Base-by-base conservation (phyloP, 2,888 invertebrate species). In the Orthosia gracilis region DNA sequence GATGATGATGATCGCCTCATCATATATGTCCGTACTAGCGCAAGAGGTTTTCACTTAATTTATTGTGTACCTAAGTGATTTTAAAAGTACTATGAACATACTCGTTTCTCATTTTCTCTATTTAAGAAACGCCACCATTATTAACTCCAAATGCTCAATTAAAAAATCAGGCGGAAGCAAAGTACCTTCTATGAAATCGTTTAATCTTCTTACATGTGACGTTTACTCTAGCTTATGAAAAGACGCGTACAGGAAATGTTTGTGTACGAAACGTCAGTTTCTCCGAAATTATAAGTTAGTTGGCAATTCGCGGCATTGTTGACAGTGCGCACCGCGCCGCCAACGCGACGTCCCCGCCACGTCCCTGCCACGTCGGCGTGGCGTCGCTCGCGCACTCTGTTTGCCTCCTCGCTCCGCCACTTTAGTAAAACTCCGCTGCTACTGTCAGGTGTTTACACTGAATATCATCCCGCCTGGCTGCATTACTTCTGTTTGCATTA, bases 381-480 rank as follows among this genome's bases (percentile, higher is more conserved):
- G 26, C 64, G 67, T 78, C 84, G 78, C 82, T 75, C 61, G 80
- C 79, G 85, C 89, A 89, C 83, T 78, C 74, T 93, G 88, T 92
- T 92, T 92, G 84, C 89, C 74, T 80, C 84, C 84, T 83, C 89
- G 89, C 90, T 89, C 85, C 76, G 86, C 89, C 92, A 92, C 92
- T 94, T 90, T 87, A 84, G 89, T 85, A 89, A 89, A 91, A 89
- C 91, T 92, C 91, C 90, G 89, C 90, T 92, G 92, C 90, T 86
- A 88, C 91, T 94, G 95, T 93, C 95, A 94, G 90, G 88, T 95
- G 92, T 95, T 95, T 94, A 90, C 93, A 88, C 80, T 89, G 89
- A 90, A 93, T 91, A 93, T 93, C 91, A 93, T 89, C 88, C 88
- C 83, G 89, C 84, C 65, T 76, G 76, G 81, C 80, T 80, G 82